Conservation (phyloP, 92 coral and sea anemone species). For the Metridium senile region DNA sequence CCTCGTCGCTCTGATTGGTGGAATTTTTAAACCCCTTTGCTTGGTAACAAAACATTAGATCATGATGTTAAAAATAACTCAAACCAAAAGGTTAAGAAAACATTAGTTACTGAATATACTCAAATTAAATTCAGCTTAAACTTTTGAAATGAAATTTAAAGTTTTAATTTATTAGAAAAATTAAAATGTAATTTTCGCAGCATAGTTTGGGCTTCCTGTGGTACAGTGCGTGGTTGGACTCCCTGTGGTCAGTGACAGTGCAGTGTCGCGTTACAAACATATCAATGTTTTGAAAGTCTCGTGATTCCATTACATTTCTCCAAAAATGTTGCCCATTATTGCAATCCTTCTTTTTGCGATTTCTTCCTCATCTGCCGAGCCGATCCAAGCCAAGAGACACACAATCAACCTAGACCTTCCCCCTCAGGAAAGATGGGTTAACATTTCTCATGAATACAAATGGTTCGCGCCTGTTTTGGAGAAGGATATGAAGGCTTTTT, state of each 20-base stretch:
- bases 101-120: not conserved
- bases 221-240: not conserved
- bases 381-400: conserved; percentile 65
- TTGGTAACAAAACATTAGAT: conserved; percentile 10
- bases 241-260: not conserved
- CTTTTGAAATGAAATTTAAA: not conserved
- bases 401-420: conserved; percentile 76
- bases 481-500: conserved; percentile 16
- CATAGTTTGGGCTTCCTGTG: no score
- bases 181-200: no score
- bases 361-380: conserved; percentile 28
- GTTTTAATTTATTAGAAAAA: no score
- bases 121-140: not conserved
- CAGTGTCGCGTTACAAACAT: no score
- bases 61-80: not conserved
- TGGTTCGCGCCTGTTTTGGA: conserved; percentile 33
- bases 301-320: not conserved
- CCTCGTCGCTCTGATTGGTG: conserved; percentile 27
- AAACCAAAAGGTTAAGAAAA: not conserved
- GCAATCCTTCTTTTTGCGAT: conserved; percentile 8
- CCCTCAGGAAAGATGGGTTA: conserved; percentile 79
- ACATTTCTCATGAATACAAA: conserved; percentile 53
- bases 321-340: conserved; percentile 8
- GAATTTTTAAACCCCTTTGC: conserved; percentile 22
- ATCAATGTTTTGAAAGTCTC: no score